Conservation (phyloP, 2,888 invertebrate genomes). For the Vannuccia rotundouncinata region DNA sequence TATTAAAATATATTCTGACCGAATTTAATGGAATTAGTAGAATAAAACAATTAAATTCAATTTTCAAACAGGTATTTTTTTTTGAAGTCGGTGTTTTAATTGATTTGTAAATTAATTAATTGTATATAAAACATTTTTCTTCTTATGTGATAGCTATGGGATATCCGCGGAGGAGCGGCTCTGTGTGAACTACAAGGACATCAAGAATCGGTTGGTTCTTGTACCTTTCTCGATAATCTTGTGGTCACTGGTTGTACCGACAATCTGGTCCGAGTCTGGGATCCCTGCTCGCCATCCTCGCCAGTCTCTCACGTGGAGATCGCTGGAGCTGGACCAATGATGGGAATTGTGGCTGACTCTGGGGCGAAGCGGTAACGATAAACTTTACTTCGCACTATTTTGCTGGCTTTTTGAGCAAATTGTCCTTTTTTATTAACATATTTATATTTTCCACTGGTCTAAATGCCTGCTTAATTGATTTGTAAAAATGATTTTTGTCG, state of each 20-base stretch:
- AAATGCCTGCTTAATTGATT: too few relatives aligned
- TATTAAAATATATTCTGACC: too few relatives aligned
- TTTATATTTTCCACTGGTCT: too few relatives aligned
- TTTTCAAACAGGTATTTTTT: too few relatives aligned
- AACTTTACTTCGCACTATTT: background rate
- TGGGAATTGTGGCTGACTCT: background rate
- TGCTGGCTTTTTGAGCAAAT: too few relatives aligned
- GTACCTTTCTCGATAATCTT: background rate
- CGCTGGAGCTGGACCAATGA: background rate
- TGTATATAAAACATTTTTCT: too few relatives aligned
- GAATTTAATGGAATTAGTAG: too few relatives aligned
- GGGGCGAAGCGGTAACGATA: background rate
- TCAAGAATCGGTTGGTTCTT: background rate
- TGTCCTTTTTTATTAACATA: too few relatives aligned
- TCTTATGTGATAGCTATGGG: slow-evolving; percentile 12
- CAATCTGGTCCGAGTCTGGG: background rate
- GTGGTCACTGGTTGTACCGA: background rate
- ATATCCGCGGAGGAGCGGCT: slow-evolving; percentile 5
- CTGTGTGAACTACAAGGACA: background rate
- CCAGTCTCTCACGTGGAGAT: background rate
- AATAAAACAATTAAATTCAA: too few relatives aligned
- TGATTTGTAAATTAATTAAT: too few relatives aligned
- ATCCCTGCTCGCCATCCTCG: background rate
- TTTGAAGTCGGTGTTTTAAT: too few relatives aligned
- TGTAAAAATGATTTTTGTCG: too few relatives aligned